Percentiles rank a stretch among this genome's conserved stretches.
These are phyloP conservation scores for Xiphydria camelus DNA, from an alignment of 2,888 invertebrate genomes.

Conservation along the genomic window DNA sequence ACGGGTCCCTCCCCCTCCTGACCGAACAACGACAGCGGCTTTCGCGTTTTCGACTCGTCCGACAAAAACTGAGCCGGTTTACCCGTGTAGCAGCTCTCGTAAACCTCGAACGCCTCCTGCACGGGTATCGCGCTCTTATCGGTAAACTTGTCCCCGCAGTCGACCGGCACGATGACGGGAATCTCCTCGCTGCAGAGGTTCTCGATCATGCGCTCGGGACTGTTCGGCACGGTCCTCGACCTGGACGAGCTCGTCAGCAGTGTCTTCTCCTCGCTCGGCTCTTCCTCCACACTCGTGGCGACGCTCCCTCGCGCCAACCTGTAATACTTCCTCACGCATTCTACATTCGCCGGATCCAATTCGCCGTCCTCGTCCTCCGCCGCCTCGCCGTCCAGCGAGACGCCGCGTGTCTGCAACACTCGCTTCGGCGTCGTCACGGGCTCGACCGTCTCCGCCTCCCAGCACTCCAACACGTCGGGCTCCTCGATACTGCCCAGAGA, in stretches of 20 bases:
- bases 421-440: constrained; percentile 40
- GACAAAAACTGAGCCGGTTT: constrained; percentile 26
- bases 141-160: constrained; percentile 12
- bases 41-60: constrained; percentile 29
- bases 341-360: constrained; percentile 32
- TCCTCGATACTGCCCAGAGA: constrained; percentile 53
- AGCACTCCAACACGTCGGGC: constrained; percentile 59
- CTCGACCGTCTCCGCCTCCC: constrained; percentile 56
- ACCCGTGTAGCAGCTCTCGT: constrained; percentile 48
- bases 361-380: constrained; percentile 29
- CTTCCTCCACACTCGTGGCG: constrained; percentile 36
- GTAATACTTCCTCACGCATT: constrained; percentile 50
- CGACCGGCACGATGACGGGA: constrained; percentile 32
- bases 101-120: constrained; percentile 52
- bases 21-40: constrained; percentile 22
- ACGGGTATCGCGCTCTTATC: constrained; percentile 31
- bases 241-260: constrained; percentile 9
- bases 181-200: constrained; percentile 34
- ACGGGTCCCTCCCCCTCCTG: constrained; percentile 35
- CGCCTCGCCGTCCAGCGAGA: constrained; percentile 32
- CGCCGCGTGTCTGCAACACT: constrained; percentile 27
- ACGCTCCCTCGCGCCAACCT: constrained; percentile 42
- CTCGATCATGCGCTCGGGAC: constrained; percentile 32
- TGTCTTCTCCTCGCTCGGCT: constrained; percentile 18
- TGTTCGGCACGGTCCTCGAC: constrained; percentile 32